phyloP scores from a whole-genome alignment of 2,888 invertebrate species.

The Pterostichus madidus region DNA sequence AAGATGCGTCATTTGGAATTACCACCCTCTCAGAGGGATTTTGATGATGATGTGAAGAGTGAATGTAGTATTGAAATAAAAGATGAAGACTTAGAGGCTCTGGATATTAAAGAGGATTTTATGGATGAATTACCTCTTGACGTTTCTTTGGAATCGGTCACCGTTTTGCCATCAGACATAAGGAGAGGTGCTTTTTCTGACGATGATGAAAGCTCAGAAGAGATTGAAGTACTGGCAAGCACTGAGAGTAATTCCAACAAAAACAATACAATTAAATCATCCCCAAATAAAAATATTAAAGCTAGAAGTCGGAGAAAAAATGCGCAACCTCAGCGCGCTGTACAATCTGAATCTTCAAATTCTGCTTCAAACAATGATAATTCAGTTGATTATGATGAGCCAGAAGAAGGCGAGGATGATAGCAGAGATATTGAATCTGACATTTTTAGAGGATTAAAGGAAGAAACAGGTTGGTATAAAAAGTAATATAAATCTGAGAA shows the following conservation, averaged over 20 bases:
- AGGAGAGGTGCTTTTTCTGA: constrained; percentile 62
- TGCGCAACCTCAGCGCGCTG: constrained; percentile 73
- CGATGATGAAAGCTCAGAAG: constrained; percentile 64
- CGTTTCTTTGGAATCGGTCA: constrained; percentile 58
- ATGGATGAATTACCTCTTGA: constrained; percentile 70
- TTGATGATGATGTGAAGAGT: constrained; percentile 58
- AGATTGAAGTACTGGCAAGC: background rate
- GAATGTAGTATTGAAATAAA: constrained; percentile 68
- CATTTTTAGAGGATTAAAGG: constrained; percentile 74
- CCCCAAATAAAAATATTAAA: constrained; percentile 66
- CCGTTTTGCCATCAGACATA: too few relatives aligned
- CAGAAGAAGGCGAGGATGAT: constrained; percentile 71
- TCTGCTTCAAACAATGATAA: constrained; percentile 3
- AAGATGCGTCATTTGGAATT: constrained; percentile 62
- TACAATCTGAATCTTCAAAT: constrained; percentile 71
- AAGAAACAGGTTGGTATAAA: constrained; percentile 72
- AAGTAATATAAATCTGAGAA: too few relatives aligned
- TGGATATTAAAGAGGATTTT: constrained; percentile 71
- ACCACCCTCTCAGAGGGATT: constrained; percentile 49
- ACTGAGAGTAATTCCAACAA: background rate
- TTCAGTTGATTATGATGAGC: background rate
- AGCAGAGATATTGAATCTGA: constrained; percentile 73
- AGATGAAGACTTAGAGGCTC: constrained; percentile 70
- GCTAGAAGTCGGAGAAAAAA: constrained; percentile 73
- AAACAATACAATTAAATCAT: constrained; percentile 13